phyloP scores from a whole-genome alignment of 2,113 vertebrate species.

The Lipophrys pholis region DNA sequence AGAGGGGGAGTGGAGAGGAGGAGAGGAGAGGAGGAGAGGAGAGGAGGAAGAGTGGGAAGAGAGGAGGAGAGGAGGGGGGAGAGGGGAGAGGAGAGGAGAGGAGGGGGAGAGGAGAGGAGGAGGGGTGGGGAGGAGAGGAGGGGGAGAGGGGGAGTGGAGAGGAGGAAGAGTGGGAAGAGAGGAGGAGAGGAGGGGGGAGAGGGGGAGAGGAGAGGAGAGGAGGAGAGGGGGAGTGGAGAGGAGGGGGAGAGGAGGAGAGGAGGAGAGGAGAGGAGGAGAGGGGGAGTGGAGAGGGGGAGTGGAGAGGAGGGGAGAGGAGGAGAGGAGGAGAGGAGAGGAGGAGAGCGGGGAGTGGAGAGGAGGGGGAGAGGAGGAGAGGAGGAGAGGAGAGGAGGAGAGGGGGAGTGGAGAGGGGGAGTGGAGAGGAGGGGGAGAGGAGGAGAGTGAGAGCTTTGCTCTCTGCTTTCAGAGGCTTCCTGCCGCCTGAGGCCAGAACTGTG shows the following conservation, averaged over 20 bases:
- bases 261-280: too few species aligned
- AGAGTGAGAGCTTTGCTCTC: neutral
- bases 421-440: neutral
- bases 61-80: too few species aligned
- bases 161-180: too few species aligned
- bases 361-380: neutral
- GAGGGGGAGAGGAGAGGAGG: neutral
- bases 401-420: neutral
- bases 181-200: too few species aligned
- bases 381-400: too few species aligned
- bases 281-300: neutral
- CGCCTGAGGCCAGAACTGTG: conserved; percentile 2
- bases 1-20: neutral
- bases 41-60: too few species aligned
- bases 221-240: neutral
- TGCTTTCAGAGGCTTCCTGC: conserved; percentile 21
- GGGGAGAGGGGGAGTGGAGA: too few species aligned
- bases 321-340: neutral
- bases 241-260: neutral
- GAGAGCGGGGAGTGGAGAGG: neutral
- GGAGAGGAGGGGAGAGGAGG: neutral
- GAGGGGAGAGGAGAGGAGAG: too few species aligned
- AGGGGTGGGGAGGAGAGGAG: neutral
- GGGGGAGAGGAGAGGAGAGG: too few species aligned
- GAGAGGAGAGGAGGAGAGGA: neutral